phyloP scores from a whole-genome alignment of 2,797 vertebrate species.

The Salarias fasciatus region DNA sequence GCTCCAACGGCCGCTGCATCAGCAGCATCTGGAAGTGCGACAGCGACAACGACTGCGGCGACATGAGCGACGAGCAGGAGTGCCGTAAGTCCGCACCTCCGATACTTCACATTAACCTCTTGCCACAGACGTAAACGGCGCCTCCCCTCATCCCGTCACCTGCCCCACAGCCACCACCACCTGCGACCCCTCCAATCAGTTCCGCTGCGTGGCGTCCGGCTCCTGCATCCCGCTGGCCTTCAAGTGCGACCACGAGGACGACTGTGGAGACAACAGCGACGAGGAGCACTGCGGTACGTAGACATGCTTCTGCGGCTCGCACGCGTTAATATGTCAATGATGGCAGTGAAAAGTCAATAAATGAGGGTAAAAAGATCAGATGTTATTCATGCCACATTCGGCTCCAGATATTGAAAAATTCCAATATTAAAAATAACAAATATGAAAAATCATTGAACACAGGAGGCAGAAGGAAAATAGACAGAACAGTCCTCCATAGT shows the following conservation, averaged over 20 bases:
- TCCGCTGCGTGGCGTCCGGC: constrained; percentile 91
- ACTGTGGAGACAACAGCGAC: constrained; percentile 98
- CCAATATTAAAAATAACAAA: too few species aligned
- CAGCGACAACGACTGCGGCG: constrained; percentile 96
- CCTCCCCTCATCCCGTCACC: too few species aligned
- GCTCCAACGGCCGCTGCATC: constrained; percentile 96
- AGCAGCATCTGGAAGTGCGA: constrained; percentile 99
- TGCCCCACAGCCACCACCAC: constrained; percentile 86
- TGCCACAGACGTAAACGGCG: too few species aligned
- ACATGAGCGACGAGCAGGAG: constrained; percentile 96
- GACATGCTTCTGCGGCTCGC: too few species aligned
- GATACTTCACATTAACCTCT: neutral
- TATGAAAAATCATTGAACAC: too few species aligned
- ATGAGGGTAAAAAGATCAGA: too few species aligned
- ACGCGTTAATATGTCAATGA: too few species aligned
- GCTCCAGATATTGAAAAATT: too few species aligned
- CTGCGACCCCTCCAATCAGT: constrained; percentile 91
- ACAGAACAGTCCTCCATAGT: too few species aligned
- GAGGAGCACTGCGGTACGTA: constrained; percentile 92
- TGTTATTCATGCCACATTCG: too few species aligned
- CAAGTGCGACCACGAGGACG: constrained; percentile 96
- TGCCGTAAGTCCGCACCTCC: constrained; percentile 88
- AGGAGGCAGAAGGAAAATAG: too few species aligned
- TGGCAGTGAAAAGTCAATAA: too few species aligned
- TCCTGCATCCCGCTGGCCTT: constrained; percentile 96